Evolutionary conservation across 2,888 invertebrate species (phyloP), one percentile per base, ranked within the genome.

Genomic region (Campaea margaritaria): DNA sequence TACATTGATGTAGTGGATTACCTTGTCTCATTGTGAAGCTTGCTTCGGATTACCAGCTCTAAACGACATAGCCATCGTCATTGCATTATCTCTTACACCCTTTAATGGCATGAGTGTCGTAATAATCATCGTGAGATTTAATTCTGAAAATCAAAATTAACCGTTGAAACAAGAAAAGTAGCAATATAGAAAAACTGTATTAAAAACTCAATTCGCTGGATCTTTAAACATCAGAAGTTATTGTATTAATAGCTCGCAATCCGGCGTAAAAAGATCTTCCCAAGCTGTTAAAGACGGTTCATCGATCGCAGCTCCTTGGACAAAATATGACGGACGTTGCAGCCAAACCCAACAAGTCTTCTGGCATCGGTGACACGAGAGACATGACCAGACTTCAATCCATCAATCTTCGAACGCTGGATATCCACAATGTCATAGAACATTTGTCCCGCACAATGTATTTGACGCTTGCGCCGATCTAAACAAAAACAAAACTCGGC

Each of bases 341-440:
- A 58, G 54, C 44, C 58, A 44, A 62, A 70, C 65, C 69, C 74
- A 74, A 70, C 58, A 67, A 74, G 73, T 72, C 64, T 68, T 67
- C 69, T 69, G 64, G 61, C 63, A 63, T 44, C 51, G 43, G 51
- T 62, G 51, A 57, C 57, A 51, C 57, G 38, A 41, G 34, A 63
- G 46, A 58, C 45, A 42, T 58, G 47, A 56, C 36, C 28, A 42
- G 52, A 41, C 39, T 36, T 43, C 21, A 38, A 54, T 31, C 59
- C 39, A 44, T 51, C 39, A 28, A 50, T 58, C 60, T 36, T 55
- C 60, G 57, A 64, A 54, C 48, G 61, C 65, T 53, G 51, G 42
- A 65, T 56, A 45, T 50, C 52, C 58, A 41, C 57, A 65, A 62
- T 59, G 61, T 65, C 58, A 61, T 59, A 69, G 48, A 21, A 21